phyloP scores from a whole-genome alignment of 2,888 invertebrate genomes.

The Xestobium rufovillosum region DNA sequence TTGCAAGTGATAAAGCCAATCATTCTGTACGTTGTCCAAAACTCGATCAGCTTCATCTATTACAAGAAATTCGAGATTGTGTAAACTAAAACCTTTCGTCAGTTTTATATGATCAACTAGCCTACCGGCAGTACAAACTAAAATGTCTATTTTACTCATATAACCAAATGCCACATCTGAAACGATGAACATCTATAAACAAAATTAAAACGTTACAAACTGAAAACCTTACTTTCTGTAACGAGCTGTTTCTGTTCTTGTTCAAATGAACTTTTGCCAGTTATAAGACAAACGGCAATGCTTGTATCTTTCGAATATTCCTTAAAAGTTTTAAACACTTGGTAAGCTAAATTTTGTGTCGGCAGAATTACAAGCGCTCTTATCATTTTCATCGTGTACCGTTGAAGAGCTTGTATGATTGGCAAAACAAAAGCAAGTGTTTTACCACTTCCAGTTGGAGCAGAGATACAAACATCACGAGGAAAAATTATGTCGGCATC shows the following conservation, averaged over 20 bases:
- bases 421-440: conserved; percentile 92
- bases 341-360: conserved; percentile 83
- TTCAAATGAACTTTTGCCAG: conserved; percentile 59
- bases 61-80: conserved; percentile 67
- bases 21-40: conserved; percentile 84
- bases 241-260: conserved; percentile 61
- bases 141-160: conserved; percentile 66
- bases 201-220: not conserved
- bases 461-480: conserved; percentile 90
- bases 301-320: conserved; percentile 59
- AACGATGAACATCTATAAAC: conserved; percentile 29
- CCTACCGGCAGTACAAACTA: conserved; percentile 90
- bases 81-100: conserved; percentile 70
- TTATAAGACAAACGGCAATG: conserved; percentile 62
- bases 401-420: conserved; percentile 61
- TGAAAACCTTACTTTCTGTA: conserved; percentile 40
- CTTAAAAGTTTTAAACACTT: conserved; percentile 78
- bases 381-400: conserved; percentile 44
- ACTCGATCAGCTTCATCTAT: conserved; percentile 98
- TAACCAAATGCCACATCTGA: conserved; percentile 52
- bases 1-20: conserved; percentile 82
- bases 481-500: conserved; percentile 60
- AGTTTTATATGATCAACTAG: conserved; percentile 84
- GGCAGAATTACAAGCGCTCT: conserved; percentile 88
- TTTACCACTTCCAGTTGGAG: conserved; percentile 97